Conservation (phyloP, 2,113 vertebrate species). For the Nycticryphes semicollaris region DNA sequence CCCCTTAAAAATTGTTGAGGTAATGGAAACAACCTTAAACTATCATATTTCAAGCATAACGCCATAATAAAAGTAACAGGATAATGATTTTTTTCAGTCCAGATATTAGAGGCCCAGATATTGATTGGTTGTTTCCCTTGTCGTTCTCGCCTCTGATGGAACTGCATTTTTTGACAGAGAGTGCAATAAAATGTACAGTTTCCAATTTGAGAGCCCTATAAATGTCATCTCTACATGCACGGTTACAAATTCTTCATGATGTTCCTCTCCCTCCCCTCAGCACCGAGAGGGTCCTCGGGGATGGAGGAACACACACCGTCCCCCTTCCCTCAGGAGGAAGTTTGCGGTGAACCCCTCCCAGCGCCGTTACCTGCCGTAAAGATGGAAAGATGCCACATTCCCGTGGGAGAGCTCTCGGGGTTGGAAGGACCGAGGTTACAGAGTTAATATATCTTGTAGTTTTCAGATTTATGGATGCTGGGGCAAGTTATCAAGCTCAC, state of each 20-base stretch:
- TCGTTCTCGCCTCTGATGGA: constrained; percentile 74
- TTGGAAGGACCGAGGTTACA: not conserved
- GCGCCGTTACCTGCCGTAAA: not conserved
- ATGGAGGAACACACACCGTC: not conserved
- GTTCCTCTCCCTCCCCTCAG: not conserved
- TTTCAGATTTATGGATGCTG: not conserved
- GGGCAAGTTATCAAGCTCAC: not conserved
- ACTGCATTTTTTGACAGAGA: constrained; percentile 77
- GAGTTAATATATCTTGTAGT: not conserved
- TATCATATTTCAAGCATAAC: constrained; percentile 67
- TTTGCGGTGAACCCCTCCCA: not conserved
- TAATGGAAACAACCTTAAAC: constrained; percentile 61
- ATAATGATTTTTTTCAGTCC: constrained; percentile 80
- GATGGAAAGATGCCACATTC: not conserved
- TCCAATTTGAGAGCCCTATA: constrained; percentile 73
- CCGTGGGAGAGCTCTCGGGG: not conserved
- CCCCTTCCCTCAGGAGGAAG: not conserved
- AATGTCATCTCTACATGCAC: constrained; percentile 69
- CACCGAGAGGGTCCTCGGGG: not conserved
- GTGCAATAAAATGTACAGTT: constrained; percentile 76
- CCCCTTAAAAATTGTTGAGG: constrained; percentile 11
- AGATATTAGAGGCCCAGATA: constrained; percentile 73
- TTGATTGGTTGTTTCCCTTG: constrained; percentile 75
- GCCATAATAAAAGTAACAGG: constrained; percentile 74
- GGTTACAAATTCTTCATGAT: constrained; percentile 60